phyloP scores from a whole-genome alignment of 2,888 invertebrate genomes.

The Drosophila prolongata region DNA sequence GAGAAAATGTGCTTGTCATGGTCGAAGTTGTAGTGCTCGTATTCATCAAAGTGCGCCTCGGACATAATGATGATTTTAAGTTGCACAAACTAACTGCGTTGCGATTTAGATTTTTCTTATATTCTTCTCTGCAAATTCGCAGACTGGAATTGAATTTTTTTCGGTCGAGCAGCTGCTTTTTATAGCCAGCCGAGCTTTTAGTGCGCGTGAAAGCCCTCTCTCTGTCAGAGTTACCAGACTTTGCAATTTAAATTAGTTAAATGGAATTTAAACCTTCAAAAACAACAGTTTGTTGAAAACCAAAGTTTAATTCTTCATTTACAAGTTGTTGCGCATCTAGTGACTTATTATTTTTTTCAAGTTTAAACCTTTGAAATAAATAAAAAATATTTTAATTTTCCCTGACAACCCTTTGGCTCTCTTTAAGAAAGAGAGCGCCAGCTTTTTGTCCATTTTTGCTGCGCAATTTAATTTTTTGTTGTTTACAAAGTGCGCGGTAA shows the following conservation, averaged over 20 bases:
- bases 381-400: background rate
- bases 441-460: constrained; percentile 54
- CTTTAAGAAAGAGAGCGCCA: constrained; percentile 30
- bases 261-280: background rate
- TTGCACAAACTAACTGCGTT: constrained; percentile 22
- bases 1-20: constrained; percentile 95
- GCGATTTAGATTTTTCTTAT: constrained; percentile 11
- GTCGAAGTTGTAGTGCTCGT: constrained; percentile 97
- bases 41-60: constrained; percentile 93
- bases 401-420: constrained; percentile 12
- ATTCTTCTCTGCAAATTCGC: constrained; percentile 17
- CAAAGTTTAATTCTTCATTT: no score
- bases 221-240: constrained; percentile 24
- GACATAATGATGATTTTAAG: constrained; percentile 88
- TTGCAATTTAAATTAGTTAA: background rate
- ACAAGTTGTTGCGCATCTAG: no score
- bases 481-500: constrained; percentile 76
- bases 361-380: background rate
- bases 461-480: constrained; percentile 74
- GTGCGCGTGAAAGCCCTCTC: constrained; percentile 3
- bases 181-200: constrained; percentile 34
- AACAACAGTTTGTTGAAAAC: no score
- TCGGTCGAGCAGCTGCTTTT: constrained; percentile 2
- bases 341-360: no score
- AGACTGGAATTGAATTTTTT: constrained; percentile 33